A percentile compares a stretch with the other conserved stretches of the same genome.
phyloP scores from a whole-genome alignment of 1,140 invertebrate genomes.

The Nephotettix cincticeps region DNA sequence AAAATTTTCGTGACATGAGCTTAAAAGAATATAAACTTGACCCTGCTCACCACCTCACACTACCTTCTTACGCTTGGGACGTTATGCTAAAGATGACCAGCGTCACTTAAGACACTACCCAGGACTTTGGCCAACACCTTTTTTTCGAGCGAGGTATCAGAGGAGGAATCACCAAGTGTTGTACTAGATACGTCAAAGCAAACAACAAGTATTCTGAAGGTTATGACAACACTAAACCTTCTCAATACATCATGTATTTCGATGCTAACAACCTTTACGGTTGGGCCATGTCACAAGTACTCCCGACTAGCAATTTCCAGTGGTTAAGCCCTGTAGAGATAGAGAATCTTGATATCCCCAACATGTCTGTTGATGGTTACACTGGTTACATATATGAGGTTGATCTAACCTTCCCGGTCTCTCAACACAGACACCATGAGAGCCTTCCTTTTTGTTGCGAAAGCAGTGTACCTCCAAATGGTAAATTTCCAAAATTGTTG shows the following conservation, averaged over 20 bases:
- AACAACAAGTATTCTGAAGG: not conserved
- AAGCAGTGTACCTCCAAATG: not conserved
- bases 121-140: too few relatives aligned
- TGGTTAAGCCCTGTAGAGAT: not conserved
- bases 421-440: not conserved
- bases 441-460: not conserved
- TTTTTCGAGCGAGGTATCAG: too few relatives aligned
- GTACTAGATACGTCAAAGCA: not conserved
- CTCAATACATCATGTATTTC: not conserved
- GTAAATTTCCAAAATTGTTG: conserved; percentile 22
- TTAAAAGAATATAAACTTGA: too few relatives aligned
- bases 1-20: too few relatives aligned
- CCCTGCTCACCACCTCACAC: not conserved
- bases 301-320: not conserved
- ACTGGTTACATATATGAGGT: not conserved
- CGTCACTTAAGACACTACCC: not conserved
- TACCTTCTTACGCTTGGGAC: not conserved
- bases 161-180: too few relatives aligned
- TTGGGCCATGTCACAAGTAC: not conserved
- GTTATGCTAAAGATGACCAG: not conserved
- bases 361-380: not conserved
- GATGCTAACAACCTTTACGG: not conserved
- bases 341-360: not conserved
- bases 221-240: not conserved
- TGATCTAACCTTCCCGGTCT: not conserved